Base-by-base conservation (phyloP, 2,113 vertebrate species). In the Vidua macroura region DNA sequence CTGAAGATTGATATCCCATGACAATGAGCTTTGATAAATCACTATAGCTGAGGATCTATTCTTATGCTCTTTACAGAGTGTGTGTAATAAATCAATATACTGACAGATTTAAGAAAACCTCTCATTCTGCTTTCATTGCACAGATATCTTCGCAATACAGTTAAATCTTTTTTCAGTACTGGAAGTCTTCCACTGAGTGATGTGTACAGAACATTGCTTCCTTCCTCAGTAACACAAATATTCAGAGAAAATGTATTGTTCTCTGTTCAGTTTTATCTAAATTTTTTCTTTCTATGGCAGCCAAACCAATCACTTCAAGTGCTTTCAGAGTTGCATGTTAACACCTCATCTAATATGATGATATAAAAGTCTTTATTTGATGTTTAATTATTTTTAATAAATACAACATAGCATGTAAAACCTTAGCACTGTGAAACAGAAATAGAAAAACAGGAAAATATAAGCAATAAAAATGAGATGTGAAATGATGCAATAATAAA, bases 41-140 rank as follows among this genome's bases (percentile, higher is more conserved):
- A 0, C 66, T 92, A 59, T 85, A 87, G 41, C 52, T 85, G 44
- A 83, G 64, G 39, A 80, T 93, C 70, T 95, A 79, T 92, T 93
- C 94, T 92, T 95, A 87, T 58, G 49, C 73, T 87, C n/a, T 93
- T 95, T 95, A 58, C 27, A 94, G 18, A 66, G 44, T 25, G 15
- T 31, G 30, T 69, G 56, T 84, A 91, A 92, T 86, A 94, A 94
- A 89, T 89, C 74, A 94, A 41, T 93, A 79, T 43, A 73, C 78
- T 86, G 93, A 78, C 48, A 95, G 97, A 95, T 86, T 93, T 96
- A 96, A 97, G 95, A 96, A 96, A 86, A 69, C 67, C 91, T 93
- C 91, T 96, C 39, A 84, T 81, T 86, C 82, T 95, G 64, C 90
- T 59, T 88, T 73, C 59, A 76, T 95, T 92, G 91, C 75, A 73